Evolutionary conservation across 92 coral and sea anemone species (phyloP).

Genomic region (Parazoanthus swiftii): DNA sequence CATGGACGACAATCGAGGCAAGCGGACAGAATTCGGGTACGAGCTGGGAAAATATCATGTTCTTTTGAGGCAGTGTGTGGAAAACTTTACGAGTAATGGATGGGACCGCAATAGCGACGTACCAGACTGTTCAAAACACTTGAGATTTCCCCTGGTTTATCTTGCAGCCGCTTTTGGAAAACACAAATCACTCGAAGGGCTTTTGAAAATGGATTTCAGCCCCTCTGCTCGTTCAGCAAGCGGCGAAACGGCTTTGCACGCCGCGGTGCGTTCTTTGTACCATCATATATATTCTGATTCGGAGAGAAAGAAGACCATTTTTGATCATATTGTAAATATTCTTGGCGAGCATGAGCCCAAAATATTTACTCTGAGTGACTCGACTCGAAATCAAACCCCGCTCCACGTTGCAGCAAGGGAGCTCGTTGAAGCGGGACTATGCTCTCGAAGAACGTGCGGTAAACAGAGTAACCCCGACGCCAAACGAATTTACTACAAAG

Average conservation of each 20-base stretch:
- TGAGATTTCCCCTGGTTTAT: conserved; percentile 59
- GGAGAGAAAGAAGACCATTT: conserved; percentile 47
- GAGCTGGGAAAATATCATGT: conserved; percentile 61
- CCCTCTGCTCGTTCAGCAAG: conserved; percentile 53
- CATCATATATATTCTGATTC: conserved; percentile 51
- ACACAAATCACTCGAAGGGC: conserved; percentile 60
- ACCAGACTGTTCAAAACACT: conserved; percentile 55
- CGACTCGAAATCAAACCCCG: conserved; percentile 44
- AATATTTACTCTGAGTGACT: conserved; percentile 46
- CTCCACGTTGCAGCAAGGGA: conserved; percentile 57
- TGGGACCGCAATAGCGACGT: conserved; percentile 65
- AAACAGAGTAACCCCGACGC: conserved; percentile 48
- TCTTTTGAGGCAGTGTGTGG: conserved; percentile 56
- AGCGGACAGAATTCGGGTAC: conserved; percentile 50
- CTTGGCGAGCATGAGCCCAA: conserved; percentile 48
- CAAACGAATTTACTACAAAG: conserved; percentile 54
- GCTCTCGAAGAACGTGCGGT: conserved; percentile 39
- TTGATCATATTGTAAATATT: conserved; percentile 54
- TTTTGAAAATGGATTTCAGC: conserved; percentile 64
- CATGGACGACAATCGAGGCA: conserved; percentile 56
- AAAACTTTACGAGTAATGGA: conserved; percentile 52
- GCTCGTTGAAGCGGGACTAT: conserved; percentile 51
- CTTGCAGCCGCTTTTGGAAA: conserved; percentile 79
- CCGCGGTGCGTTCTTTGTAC: conserved; percentile 59
- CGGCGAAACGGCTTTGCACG: conserved; percentile 71